Percentiles rank a stretch among this genome's conserved stretches.
These are phyloP conservation scores for Tolypeutes matacus DNA, from an alignment of 2,797 vertebrate species.

Conservation along the genomic window DNA sequence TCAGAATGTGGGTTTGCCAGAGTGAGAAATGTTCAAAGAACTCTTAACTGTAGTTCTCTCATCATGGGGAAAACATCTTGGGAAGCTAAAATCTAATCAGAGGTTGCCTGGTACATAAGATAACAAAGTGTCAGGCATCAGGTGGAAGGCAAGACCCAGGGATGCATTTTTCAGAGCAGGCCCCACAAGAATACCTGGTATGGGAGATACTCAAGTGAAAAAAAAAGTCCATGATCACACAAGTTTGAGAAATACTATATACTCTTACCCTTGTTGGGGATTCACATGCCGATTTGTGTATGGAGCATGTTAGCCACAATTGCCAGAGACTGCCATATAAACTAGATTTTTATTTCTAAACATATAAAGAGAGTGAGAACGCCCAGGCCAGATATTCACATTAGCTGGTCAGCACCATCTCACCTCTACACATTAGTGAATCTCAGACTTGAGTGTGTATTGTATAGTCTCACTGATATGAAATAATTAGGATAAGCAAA, in stretches of 20 bases:
- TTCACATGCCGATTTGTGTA: neutral
- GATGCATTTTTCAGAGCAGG: neutral
- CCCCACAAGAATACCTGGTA: neutral
- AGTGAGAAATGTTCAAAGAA: constrained; percentile 31
- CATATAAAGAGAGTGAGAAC: neutral
- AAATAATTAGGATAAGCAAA: too few species aligned
- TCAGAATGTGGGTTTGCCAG: neutral
- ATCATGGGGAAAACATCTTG: neutral
- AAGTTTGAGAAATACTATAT: neutral
- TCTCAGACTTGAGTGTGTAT: neutral
- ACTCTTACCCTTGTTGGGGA: neutral
- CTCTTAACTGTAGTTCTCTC: neutral
- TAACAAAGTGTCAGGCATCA: neutral
- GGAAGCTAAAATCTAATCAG: constrained; percentile 5
- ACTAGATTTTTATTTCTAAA: neutral
- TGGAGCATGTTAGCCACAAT: neutral
- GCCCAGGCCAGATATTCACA: neutral
- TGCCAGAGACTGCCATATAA: neutral
- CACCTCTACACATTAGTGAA: neutral
- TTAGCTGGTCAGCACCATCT: neutral
- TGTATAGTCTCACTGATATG: too few species aligned
- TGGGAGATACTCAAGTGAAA: neutral
- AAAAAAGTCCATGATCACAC: neutral
- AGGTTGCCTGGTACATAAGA: neutral
- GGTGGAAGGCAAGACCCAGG: neutral